Base-by-base conservation (phyloP, 2,797 vertebrate species). In the Phrynocephalus guinanensis region DNA sequence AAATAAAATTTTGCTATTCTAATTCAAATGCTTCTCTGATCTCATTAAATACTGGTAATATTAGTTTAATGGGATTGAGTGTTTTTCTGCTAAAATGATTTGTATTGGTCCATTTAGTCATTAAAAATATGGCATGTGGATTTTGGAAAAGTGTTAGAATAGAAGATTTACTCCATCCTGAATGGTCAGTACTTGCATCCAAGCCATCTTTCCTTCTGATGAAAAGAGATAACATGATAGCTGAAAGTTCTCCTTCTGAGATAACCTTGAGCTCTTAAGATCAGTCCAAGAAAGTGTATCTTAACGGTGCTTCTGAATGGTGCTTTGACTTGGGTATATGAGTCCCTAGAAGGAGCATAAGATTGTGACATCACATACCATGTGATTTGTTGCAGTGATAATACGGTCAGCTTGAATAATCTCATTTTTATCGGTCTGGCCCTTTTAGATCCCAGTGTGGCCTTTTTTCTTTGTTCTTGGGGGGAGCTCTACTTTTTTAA, bases 1-100 rank as follows among this genome's bases (percentile, higher is more conserved):
- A 3, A 82, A 26, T 67, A 75, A 67, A 89, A 87, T 52, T 26
- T 85, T 11, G 5, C 85, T 60, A 30, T 66, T 90, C 60, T 16
- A 44, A 72, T 20, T 33, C 48, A 91, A 76, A n/a, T 84, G 87
- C 82, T 6, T 0, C 66, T 78, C 83, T 73, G 81, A 92, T 81
- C 88, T 87, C 92, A 60, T 94, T 95, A 95, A 93, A n/a, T 18
- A 71, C 90, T 90, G 79, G 82, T 16, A 8, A 38, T 33, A 38
- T 78, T 89, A 89, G 15, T 81, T 67, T 66, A 86, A 87, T 90
- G 79, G 38, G 3, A 28, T 9, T 6, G 68, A 20, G 13, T 77
- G 26, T 68, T 67, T 38, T 38, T 82, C 63, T 50, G 56, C 24
- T 88, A 91, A 90, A 82, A 88, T 73, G 89, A 86, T 85, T 13